Base-by-base conservation (phyloP, 1,140 invertebrate genomes). In the Doryteuthis pealeii region DNA sequence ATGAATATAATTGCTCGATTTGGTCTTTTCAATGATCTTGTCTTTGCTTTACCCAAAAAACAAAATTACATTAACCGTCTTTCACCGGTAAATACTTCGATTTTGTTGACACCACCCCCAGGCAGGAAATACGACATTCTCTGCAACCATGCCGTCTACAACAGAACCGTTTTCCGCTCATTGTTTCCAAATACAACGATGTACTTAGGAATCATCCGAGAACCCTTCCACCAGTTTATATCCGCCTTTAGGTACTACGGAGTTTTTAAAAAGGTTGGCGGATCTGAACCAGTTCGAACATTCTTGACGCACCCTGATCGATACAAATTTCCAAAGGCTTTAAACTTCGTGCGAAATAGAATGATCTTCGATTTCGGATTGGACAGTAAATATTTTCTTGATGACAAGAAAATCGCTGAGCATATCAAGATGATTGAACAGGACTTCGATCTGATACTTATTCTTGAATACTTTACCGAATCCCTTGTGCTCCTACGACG, bases 281-380 rank as follows among this genome's bases (percentile, higher is more conserved):
- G 40, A 12, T 49, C 70, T 6, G 67, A 80, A 28, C 80, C 82
- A 10, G 76, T 84, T 5, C 70, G 75, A 26, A 73, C 75, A 4
- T 82, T 79, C 58, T 70, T 83, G 10, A 28, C 74, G 26, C 71
- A 79, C 22, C 78, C 76, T 14, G 45, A 73, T 0, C 70, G 66
- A 49, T 76, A 74, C 31, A 28, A n/a, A 62, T n/a, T 62, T 62
- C 33, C 31, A 5, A 33, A 18, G 4, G 12, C 0, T 32, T 5
- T 0, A 10, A 32, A 32, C 30, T 43, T 74, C 40, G 72, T 31
- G 22, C 80, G 80, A 30, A 85, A 83, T 74, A 74, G 79, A 31
- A 82, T 83, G 81, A 75, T 79, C 12, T 67, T 79, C 32, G 83
- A 85, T 71, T 82, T 81, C 33, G 81, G 81, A 1, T 78, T 83